These are phyloP conservation scores for Drosophila burlai DNA, from an alignment of 1,140 invertebrate species.

Conservation along the genomic window DNA sequence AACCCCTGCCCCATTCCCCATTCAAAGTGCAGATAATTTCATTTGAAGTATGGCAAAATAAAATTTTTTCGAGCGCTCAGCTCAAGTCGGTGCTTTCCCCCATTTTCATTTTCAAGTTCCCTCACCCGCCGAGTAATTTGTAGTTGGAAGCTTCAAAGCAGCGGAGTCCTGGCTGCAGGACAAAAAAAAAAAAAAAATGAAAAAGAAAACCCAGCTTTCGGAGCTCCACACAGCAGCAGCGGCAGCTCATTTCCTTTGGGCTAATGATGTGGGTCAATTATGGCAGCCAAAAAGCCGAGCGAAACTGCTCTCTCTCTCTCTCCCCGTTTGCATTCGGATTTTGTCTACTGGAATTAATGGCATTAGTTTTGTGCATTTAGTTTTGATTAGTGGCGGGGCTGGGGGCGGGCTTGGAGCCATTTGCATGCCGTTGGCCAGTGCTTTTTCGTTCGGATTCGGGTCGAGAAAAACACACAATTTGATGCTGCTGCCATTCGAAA, in stretches of 20 bases:
- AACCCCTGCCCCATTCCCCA: slow-evolving; percentile 1
- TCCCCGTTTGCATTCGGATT: slow-evolving; percentile 65
- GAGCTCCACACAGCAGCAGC: slow-evolving; percentile 44
- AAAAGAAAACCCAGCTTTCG: slow-evolving; percentile 30
- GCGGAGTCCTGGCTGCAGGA: slow-evolving; percentile 46
- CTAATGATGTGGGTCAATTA: slow-evolving; percentile 83
- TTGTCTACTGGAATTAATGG: slow-evolving; percentile 83
- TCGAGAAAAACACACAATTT: slow-evolving; percentile 45
- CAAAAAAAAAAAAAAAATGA: neutral
- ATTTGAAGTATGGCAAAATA: slow-evolving; percentile 82
- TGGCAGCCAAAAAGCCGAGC: slow-evolving; percentile 66
- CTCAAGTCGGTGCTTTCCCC: slow-evolving; percentile 57
- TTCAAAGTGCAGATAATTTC: slow-evolving; percentile 78
- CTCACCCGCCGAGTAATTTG: slow-evolving; percentile 71
- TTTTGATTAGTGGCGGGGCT: slow-evolving; percentile 67
- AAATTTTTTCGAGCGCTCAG: slow-evolving; percentile 66
- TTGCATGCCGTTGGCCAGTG: slow-evolving; percentile 55
- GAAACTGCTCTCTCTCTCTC: slow-evolving; percentile 19
- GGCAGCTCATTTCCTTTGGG: slow-evolving; percentile 80
- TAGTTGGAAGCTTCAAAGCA: slow-evolving; percentile 50
- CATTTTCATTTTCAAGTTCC: slow-evolving; percentile 30
- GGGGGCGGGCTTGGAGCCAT: slow-evolving; percentile 23
- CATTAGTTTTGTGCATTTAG: slow-evolving; percentile 83
- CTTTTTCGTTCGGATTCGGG: slow-evolving; percentile 21
- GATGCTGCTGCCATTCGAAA: slow-evolving; percentile 20